Evolutionary conservation across 1,140 invertebrate genomes (phyloP).

Genomic region (Drosophila lacteicornis): DNA sequence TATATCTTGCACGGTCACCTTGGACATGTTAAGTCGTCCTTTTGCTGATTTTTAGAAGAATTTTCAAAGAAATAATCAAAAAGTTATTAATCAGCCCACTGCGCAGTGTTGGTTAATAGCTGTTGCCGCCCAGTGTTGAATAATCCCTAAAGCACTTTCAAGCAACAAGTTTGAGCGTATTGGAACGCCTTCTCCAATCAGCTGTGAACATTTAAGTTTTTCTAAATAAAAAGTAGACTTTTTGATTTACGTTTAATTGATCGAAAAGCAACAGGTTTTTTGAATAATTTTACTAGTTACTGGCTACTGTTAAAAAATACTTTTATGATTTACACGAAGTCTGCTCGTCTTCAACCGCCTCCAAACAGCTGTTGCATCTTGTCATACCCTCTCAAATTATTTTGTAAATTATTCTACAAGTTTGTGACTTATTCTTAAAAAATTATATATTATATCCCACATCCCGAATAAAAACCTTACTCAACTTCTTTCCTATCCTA

Average conservation of each 20-base stretch:
- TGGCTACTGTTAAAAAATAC: not conserved
- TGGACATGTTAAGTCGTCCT: slow-evolving; percentile 65
- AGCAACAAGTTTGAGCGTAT: slow-evolving; percentile 11
- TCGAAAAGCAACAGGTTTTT: no score
- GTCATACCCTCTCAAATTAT: not conserved
- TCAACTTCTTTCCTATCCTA: no score
- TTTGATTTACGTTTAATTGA: not conserved
- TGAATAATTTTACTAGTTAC: not conserved
- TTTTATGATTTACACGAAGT: not conserved
- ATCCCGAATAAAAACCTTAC: no score
- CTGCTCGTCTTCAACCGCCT: slow-evolving; percentile 11
- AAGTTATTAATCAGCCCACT: slow-evolving; percentile 10
- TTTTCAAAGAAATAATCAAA: slow-evolving; percentile 7
- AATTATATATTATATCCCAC: not conserved
- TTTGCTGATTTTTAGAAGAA: not conserved
- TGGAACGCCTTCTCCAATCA: not conserved
- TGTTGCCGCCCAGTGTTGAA: not conserved
- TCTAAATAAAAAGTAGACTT: no score
- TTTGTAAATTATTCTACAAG: not conserved
- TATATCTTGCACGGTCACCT: slow-evolving; percentile 93
- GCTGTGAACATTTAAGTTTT: not conserved
- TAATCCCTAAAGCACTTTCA: not conserved
- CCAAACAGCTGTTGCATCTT: slow-evolving; percentile 39
- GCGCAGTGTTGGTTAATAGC: slow-evolving; percentile 20
- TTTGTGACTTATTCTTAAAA: not conserved